Base-by-base conservation (phyloP, 2,888 invertebrate species). In the Dichetophora obliterata region DNA sequence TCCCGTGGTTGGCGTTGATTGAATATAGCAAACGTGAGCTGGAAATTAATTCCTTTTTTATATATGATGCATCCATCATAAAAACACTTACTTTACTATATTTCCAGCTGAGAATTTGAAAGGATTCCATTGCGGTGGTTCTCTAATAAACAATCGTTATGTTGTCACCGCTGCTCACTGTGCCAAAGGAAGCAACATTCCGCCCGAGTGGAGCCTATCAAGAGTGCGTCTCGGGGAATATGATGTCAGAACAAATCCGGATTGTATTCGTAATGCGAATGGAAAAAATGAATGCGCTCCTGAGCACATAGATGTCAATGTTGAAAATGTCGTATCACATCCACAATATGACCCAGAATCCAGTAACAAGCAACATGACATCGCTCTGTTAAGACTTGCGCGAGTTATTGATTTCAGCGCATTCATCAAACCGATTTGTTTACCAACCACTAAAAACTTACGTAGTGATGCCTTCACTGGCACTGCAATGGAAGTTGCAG, bases 151-250 rank as follows among this genome's bases (percentile, higher is more conserved):
- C 69, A 83, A 84, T 0, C 91, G 91, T 80, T 95, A 95, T 85
- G 92, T 95, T 0, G 81, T 95, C 71, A 95, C 95, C 0, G 95
- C 95, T 0, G 94, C 93, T 0, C 95, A 95, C 85, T 95, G 95
- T 83, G 89, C 94, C n/a, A 91, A 91, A 81, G 93, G 93, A 9
- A 90, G 90, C 27, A 92, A 92, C 76, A 87, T 94, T 19, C 94
- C 93, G 0, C 81, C 82, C 3, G 90, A 88, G 16, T 94, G 93
- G 93, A 91, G 86, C 79, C 83, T 94, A 14, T 78, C 82, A 1
- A 83, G 83, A 0, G 85, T 89, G 27, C 87, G 89, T 27, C 78
- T 89, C 6, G 89, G 89, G 16, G 89, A 89, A 78, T 89, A 88
- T 91, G 87, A 89, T 75, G 83, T 84, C 0, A 75, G 74, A 2